Base-by-base conservation (phyloP, 2,888 invertebrate genomes). In the Trachelus tabidus region DNA sequence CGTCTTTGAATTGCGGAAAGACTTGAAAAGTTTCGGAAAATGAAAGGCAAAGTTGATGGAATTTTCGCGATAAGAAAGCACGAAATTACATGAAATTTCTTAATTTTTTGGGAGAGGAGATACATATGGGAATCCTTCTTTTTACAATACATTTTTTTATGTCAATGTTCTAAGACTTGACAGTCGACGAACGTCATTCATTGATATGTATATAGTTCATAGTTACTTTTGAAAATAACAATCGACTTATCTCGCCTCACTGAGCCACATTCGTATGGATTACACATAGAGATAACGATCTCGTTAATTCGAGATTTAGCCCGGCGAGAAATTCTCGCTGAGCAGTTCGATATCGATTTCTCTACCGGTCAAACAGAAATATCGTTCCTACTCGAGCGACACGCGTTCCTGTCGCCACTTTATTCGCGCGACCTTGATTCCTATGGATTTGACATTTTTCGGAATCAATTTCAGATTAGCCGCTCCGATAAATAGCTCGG, bases 261-360 rank as follows among this genome's bases (percentile, higher is more conserved):
- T 11, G 71, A 71, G 30, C 71, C 71, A 71, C 71, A 71, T 71
- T 31, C 71, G 71, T 30, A 11, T 71, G 71, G 71, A 71, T 71
- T 31, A 31, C 71, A 31, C n/a, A 6, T 11, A 2, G 31, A 4
- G 71, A 71, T 71, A 71, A 71, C 12, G 12, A 71, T 71, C 71
- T 71, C 31, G 4, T 33, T 11, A 71, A 71, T 30, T 31, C 31
- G 71, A 34, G 3, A 12, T 31, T 71, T 71, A 3, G 31, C 3
- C 31, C 31, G 30, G 30, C 12, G 9, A 12, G 69, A 9, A 15
- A 15, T 40, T 40, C 15, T 15, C 40, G 15, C 0, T 40, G 15
- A 56, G 40, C 23, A 23, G 1, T 23, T 23, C 23, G 23, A 56
- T 6, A 2, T 2, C 6, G 2, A 56, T 56, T 56, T 6, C 0